Evolutionary conservation across 1,140 invertebrate genomes (phyloP).

Genomic region (Drosophila teissieri): DNA sequence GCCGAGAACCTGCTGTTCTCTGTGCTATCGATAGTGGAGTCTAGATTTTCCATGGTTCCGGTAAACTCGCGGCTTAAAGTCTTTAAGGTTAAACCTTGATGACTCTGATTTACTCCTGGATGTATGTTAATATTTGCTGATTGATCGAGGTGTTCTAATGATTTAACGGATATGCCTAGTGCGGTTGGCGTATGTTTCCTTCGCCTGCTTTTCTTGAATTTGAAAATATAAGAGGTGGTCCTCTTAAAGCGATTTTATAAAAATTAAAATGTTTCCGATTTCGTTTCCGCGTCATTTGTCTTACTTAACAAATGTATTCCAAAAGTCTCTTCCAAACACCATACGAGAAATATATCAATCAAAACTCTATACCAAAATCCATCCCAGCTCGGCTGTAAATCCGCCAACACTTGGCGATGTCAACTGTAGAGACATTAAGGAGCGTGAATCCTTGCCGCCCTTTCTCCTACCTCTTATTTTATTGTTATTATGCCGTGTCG

Average conservation of each 20-base stretch:
- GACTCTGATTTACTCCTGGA: background rate
- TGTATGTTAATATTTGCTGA: background rate
- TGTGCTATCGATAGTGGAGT: constrained; percentile 38
- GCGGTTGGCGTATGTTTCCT: background rate
- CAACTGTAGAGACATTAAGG: constrained; percentile 76
- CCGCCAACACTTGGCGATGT: constrained; percentile 77
- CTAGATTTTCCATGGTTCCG: constrained; percentile 39
- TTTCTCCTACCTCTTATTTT: constrained; percentile 35
- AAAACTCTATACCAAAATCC: constrained; percentile 63
- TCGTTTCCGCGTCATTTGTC: constrained; percentile 53
- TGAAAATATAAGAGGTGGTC: background rate
- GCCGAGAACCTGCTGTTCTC: constrained; percentile 45
- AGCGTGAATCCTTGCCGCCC: constrained; percentile 63
- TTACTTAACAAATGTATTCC: constrained; percentile 51
- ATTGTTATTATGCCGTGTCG: constrained; percentile 70
- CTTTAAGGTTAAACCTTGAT: background rate
- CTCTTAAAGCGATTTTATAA: background rate
- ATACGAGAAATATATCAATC: constrained; percentile 74
- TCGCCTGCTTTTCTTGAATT: background rate
- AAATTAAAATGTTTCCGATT: constrained; percentile 22
- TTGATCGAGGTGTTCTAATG: background rate
- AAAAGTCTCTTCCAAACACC: constrained; percentile 58
- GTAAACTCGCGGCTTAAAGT: background rate
- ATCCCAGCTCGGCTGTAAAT: constrained; percentile 55
- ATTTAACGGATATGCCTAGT: background rate